Percentiles rank a stretch among this genome's conserved stretches.
Conservation (phyloP, 2,888 invertebrate species). For the Drosophila ochracea region DNA sequence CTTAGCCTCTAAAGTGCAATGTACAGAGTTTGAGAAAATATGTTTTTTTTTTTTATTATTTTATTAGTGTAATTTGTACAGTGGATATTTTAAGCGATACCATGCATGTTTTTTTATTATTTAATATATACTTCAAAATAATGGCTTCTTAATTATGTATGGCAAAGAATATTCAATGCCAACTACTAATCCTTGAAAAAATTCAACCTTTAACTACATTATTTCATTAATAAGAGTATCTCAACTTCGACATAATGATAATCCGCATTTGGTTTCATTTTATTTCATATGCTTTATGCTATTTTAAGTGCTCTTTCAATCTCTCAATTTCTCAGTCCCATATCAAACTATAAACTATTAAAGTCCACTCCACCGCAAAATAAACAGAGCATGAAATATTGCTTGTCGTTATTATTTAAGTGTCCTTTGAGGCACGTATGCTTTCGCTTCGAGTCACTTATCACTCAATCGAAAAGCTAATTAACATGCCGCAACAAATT, state of each 20-base stretch:
- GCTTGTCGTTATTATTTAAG: constrained; percentile 55
- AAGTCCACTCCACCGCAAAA: constrained; percentile 45
- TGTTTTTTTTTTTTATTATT: too few relatives aligned
- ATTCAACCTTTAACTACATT: neutral
- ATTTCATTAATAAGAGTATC: neutral
- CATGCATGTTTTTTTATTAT: too few relatives aligned
- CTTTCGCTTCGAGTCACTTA: constrained; percentile 20
- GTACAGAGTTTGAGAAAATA: too few relatives aligned
- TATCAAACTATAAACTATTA: constrained; percentile 61
- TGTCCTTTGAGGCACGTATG: constrained; percentile 14
- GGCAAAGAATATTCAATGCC: neutral
- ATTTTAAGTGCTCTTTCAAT: constrained; percentile 72
- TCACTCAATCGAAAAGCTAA: constrained; percentile 32
- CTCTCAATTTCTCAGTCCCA: constrained; percentile 56
- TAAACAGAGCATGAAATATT: constrained; percentile 76
- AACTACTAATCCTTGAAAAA: neutral
- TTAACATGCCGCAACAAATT: constrained; percentile 15
- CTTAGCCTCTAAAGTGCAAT: neutral
- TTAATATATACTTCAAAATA: neutral
- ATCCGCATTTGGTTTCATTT: neutral
- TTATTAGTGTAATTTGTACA: too few relatives aligned
- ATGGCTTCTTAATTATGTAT: neutral
- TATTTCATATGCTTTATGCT: constrained; percentile 59
- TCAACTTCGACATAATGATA: neutral
- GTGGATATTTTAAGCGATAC: too few relatives aligned